A percentile compares a stretch with the other conserved stretches of the same genome.
phyloP scores from a whole-genome alignment of 1,140 invertebrate species.

The Diachasmimorpha longicaudata region DNA sequence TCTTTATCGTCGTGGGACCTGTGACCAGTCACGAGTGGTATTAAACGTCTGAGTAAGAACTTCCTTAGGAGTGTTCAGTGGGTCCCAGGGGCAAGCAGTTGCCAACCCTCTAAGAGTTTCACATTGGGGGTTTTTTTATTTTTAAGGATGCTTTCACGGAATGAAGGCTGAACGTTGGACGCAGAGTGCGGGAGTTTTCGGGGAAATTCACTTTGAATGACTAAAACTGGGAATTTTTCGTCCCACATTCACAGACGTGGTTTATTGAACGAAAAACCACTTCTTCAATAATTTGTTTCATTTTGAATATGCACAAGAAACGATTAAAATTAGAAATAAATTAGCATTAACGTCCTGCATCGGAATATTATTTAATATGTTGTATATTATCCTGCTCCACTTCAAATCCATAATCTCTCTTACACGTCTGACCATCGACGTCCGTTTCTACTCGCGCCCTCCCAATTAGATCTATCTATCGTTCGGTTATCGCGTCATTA shows the following conservation, averaged over 20 bases:
- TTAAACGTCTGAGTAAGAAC: conserved; percentile 54
- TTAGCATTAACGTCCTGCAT: no score
- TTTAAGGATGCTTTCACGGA: neutral
- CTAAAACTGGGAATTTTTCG: no score
- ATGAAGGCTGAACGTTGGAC: neutral
- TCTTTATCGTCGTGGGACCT: conserved; percentile 50
- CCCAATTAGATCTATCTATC: conserved; percentile 24
- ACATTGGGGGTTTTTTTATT: neutral
- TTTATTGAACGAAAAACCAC: no score
- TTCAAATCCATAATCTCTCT: neutral
- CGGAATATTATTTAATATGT: no score
- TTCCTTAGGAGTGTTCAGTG: conserved; percentile 46
- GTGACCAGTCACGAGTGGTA: conserved; percentile 40
- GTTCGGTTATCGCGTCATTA: conserved; percentile 32
- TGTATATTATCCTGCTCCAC: neutral
- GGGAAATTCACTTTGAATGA: no score
- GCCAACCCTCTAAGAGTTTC: neutral
- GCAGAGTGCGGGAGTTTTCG: neutral
- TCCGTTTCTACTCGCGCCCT: neutral
- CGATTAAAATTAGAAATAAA: no score
- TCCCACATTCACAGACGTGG: no score
- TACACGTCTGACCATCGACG: neutral
- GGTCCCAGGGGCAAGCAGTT: conserved; percentile 37
- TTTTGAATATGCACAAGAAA: no score
- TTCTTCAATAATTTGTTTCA: no score